Base-by-base conservation (phyloP, 1,140 invertebrate genomes). In the Aphis craccivora region DNA sequence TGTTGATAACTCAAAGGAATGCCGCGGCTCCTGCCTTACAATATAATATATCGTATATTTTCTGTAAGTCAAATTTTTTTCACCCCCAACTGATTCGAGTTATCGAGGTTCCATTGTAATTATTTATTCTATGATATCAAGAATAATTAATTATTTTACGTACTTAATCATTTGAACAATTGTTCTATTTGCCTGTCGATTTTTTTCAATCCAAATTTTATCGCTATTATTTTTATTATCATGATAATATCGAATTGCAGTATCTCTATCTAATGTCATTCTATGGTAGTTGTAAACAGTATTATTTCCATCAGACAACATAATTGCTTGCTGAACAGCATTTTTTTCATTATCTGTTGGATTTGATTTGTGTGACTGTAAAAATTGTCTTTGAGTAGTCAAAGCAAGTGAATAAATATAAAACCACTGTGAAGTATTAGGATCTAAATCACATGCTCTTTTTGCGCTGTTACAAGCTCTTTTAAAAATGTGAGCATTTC, bases 151-250 rank as follows among this genome's bases (percentile, higher is more conserved):
- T 89, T 89, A 4, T 84, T 84, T 84, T 51, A 84, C 76, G 51
- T 93, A 93, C 91, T 93, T 93, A 14, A 93, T 84, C 91, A 84
- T 84, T 48, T 93, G 7, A 51, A 93, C 81, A 93, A 93, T 84
- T 40, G 9, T 84, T 84, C 40, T 25, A n/a, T 93, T 93, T 3
- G 84, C 91, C 30, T 84, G 43, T 1, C 30, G 22, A 93, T 93
- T 84, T 93, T 84, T 93, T 53, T 84, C 76, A 7, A 93, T 84
- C 40, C 7, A 35, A 40, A 5, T 51, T 84, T 93, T 84, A 51
- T 84, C 81, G 25, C 1, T 20, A 43, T 91, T 81, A 81, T 84
- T 93, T 84, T 37, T 84, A 83, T 84, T 84, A 18, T 48, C 37
- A 86, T 93, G 91, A 93, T 40, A 93, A 35, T 93, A 37, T 14